Evolutionary conservation across 2,888 invertebrate genomes (phyloP).

Genomic region (Stenurella melanura): DNA sequence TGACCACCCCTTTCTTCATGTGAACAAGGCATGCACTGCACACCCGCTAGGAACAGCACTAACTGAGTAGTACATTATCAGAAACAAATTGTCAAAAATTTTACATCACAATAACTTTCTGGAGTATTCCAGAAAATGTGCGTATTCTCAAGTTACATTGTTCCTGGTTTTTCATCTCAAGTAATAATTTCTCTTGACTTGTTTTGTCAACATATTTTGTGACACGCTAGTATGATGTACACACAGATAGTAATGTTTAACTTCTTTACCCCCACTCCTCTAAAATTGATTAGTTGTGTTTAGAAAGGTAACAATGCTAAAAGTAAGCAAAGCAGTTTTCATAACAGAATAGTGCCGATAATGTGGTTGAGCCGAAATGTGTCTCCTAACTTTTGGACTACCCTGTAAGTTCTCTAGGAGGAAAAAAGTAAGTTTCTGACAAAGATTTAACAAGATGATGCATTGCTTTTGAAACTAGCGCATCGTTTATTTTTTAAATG

Average conservation of each 20-base stretch:
- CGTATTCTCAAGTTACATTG: not conserved
- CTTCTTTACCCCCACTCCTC: not conserved
- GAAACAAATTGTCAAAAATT: too few relatives aligned
- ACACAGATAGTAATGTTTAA: not conserved
- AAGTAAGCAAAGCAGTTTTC: not conserved
- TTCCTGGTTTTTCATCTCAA: not conserved
- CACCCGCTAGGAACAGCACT: too few relatives aligned
- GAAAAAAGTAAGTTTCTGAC: not conserved
- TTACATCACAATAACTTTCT: not conserved
- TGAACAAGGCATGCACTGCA: too few relatives aligned
- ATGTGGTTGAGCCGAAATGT: not conserved
- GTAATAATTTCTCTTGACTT: too few relatives aligned
- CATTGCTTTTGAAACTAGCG: too few relatives aligned
- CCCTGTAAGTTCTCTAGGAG: not conserved
- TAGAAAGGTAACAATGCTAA: not conserved
- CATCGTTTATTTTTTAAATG: not conserved
- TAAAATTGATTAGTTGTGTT: not conserved
- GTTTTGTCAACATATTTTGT: not conserved
- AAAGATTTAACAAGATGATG: not conserved
- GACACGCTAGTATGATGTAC: not conserved
- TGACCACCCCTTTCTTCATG: too few relatives aligned
- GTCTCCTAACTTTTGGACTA: not conserved
- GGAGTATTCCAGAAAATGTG: not conserved
- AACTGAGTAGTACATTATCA: too few relatives aligned
- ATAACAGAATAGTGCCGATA: not conserved